These are phyloP conservation scores for Gymnoscopelus microlampas DNA, from an alignment of 2,797 vertebrate genomes.

Conservation along the genomic window DNA sequence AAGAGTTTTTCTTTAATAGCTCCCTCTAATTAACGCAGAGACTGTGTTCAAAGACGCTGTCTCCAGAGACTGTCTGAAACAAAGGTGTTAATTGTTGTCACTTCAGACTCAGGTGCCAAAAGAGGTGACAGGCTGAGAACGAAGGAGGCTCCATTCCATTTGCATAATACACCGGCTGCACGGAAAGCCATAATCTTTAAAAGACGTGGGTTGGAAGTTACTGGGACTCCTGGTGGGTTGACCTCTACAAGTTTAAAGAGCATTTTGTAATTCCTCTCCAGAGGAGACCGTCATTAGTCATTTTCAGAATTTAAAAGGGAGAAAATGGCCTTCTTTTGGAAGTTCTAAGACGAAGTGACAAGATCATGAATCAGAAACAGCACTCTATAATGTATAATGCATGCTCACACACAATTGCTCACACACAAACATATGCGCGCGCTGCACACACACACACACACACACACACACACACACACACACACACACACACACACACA, in stretches of 20 bases:
- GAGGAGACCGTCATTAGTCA: no score
- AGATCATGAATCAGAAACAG: neutral
- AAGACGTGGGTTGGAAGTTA: no score
- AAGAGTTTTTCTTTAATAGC: conserved; percentile 19
- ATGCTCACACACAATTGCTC: neutral
- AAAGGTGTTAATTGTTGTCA: conserved; percentile 37
- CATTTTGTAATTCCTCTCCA: no score
- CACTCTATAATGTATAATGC: neutral
- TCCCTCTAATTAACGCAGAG: conserved; percentile 20
- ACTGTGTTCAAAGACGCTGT: neutral
- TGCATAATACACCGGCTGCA: no score
- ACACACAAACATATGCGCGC: neutral
- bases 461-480: conserved; percentile 8
- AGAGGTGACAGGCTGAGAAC: conserved; percentile 14
- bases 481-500: conserved; percentile 3
- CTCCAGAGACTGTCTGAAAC: neutral
- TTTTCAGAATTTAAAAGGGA: no score
- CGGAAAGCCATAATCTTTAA: no score
- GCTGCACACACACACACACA: conserved; percentile 1
- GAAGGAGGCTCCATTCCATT: neutral
- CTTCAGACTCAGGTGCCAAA: conserved; percentile 10
- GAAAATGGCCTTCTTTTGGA: no score
- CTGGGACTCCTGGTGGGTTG: no score
- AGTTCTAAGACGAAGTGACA: neutral
- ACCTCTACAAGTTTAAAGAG: no score